Conservation (phyloP, 2,888 invertebrate genomes). For the Anagyrus pseudococci region DNA sequence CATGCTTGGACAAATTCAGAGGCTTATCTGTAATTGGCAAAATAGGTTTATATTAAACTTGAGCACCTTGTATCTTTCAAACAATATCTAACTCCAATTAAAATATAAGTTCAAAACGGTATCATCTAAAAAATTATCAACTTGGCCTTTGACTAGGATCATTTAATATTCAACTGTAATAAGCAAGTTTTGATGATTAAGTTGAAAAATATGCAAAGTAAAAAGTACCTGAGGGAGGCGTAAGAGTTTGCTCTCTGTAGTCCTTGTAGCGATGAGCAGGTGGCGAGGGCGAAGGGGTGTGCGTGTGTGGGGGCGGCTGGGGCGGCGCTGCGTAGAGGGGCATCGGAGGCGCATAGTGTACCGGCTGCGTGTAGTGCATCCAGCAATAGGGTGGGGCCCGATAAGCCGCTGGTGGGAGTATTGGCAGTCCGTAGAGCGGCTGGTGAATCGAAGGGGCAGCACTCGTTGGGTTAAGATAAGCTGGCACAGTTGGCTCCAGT, state of each 20-base stretch:
- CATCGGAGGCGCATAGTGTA: constrained; percentile 61
- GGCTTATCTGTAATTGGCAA: constrained; percentile 80
- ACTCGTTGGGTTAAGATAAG: constrained; percentile 43
- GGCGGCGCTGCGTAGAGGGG: constrained; percentile 59
- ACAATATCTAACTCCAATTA: no score
- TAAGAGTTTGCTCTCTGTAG: constrained; percentile 60
- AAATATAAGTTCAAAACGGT: not conserved
- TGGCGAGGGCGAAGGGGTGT: constrained; percentile 51
- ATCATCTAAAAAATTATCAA: no score
- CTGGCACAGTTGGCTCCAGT: constrained; percentile 54
- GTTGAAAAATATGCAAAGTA: no score
- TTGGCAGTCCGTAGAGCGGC: constrained; percentile 58
- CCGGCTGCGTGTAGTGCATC: constrained; percentile 65
- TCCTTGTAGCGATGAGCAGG: constrained; percentile 60
- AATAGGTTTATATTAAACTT: constrained; percentile 37
- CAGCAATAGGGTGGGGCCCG: constrained; percentile 61
- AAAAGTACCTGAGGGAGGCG: constrained; percentile 61
- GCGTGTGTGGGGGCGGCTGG: constrained; percentile 52
- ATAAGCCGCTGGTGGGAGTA: constrained; percentile 62
- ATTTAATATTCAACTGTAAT: no score
- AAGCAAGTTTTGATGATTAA: no score
- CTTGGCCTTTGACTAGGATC: no score
- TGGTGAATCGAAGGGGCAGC: constrained; percentile 51
- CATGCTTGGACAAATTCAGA: constrained; percentile 87
- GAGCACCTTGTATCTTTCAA: no score